Conservation (phyloP, 1,140 invertebrate species). For the Eriocheir sinensis region DNA sequence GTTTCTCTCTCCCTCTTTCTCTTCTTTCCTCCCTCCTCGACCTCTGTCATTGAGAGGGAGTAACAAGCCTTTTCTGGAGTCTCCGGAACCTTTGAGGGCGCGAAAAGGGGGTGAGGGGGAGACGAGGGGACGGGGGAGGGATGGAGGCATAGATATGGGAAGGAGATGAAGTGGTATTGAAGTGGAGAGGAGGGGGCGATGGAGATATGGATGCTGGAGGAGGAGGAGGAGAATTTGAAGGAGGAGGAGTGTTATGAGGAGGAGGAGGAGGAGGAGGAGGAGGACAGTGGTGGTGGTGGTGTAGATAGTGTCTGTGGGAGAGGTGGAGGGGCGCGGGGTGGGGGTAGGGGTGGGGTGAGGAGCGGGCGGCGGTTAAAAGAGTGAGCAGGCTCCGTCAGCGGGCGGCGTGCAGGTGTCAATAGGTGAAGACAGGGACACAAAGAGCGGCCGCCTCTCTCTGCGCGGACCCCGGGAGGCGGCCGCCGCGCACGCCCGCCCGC, state of each 20-base stretch:
- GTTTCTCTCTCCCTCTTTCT: slow-evolving; percentile 20
- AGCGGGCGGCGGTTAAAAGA: slow-evolving; percentile 65
- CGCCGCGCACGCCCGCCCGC: not conserved
- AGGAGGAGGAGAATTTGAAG: too few relatives aligned
- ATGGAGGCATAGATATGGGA: too few relatives aligned
- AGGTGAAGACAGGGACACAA: slow-evolving; percentile 74
- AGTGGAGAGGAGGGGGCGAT: too few relatives aligned
- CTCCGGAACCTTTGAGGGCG: too few relatives aligned
- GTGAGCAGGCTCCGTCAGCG: slow-evolving; percentile 60
- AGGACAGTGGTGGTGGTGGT: not conserved
- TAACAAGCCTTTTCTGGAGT: too few relatives aligned
- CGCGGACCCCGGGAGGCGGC: slow-evolving; percentile 62
- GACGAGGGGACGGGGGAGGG: too few relatives aligned
- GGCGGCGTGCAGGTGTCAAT: slow-evolving; percentile 71
- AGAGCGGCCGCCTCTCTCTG: slow-evolving; percentile 48
- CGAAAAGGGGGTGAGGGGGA: too few relatives aligned
- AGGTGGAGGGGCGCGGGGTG: not conserved
- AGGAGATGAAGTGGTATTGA: too few relatives aligned
- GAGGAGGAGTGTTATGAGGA: too few relatives aligned
- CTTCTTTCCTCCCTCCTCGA: not conserved
- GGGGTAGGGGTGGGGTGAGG: not conserved
- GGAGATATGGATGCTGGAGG: too few relatives aligned
- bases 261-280: too few relatives aligned
- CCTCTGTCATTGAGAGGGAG: not conserved
- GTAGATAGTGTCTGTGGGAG: not conserved